Conservation (phyloP, 2,888 invertebrate species). For the Cybosia mesomella region DNA sequence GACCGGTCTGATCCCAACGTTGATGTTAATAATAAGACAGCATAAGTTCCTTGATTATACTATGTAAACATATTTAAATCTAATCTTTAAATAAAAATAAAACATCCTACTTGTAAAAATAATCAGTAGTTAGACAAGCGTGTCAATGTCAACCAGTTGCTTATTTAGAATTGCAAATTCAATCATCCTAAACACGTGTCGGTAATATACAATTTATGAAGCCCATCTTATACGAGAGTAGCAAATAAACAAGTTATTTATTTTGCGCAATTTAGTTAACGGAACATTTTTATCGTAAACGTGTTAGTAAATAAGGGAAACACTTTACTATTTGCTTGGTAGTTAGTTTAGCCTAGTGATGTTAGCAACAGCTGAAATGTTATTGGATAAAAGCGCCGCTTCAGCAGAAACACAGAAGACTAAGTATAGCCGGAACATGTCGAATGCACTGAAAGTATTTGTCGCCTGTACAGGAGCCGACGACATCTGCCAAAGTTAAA, state of each 20-base stretch:
- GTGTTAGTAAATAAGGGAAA: neutral
- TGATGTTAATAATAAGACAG: neutral
- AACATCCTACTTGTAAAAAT: slow-evolving; percentile 1
- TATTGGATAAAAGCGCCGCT: neutral
- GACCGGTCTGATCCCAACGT: neutral
- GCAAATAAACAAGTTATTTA: slow-evolving; percentile 16
- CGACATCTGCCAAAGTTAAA: neutral
- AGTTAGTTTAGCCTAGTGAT: neutral
- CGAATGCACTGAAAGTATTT: neutral
- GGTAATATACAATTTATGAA: slow-evolving; percentile 17
- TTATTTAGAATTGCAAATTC: slow-evolving; percentile 28
- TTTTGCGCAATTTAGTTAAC: slow-evolving; percentile 23
- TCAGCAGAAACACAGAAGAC: neutral
- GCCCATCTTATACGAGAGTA: slow-evolving; percentile 16
- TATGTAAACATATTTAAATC: neutral
- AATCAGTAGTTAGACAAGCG: slow-evolving; percentile 10
- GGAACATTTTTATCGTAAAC: slow-evolving; percentile 8
- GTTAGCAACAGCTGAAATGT: neutral
- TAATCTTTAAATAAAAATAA: slow-evolving; percentile 3
- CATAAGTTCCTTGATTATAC: neutral
- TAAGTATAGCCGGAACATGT: neutral
- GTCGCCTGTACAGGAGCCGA: neutral
- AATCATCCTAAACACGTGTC: slow-evolving; percentile 23
- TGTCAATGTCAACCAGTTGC: slow-evolving; percentile 20
- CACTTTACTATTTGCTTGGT: neutral